Base-by-base conservation (phyloP, 2,113 vertebrate species). In the Xyrauchen texanus region DNA sequence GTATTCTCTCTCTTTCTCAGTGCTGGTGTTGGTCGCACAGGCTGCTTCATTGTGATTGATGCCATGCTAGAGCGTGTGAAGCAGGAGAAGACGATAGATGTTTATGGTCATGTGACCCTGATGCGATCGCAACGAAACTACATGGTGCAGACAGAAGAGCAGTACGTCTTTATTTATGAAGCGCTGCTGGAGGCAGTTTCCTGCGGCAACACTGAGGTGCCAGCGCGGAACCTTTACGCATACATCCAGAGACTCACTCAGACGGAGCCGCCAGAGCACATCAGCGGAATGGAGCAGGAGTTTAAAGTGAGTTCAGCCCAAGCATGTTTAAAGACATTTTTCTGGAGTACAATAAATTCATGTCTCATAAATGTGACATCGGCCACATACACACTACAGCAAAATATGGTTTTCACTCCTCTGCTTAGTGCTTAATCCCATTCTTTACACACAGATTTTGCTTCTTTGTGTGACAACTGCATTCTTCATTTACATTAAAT, bases 81-180 rank as follows among this genome's bases (percentile, higher is more conserved):
- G 89, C 96, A 98, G 79, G 98, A 99, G 93, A 98, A 98, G 91
- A 94, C 96, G 89, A 91, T 98, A 83, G 98, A 99, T 93, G 94
- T 98, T 92, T 99, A 99, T 87, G 98, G 98, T 84, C 97, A 98
- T 78, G 97, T 98, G 90, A 99, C 97, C 67, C 92, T 98, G 90
- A 98, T 99, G 97, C 95, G 97, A 91, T 96, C 97, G 12, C 96
- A 99, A 92, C 94, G 97, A 89, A 98, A 99, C 94, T 99, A 99
- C 92, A 99, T 98, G 97, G 97, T 99, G 87, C 97, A 99, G 86
- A 99, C 97, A 13, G 97, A 98, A 90, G 97, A 99, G 92, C 97
- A 99, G 86, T 99, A 99, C 88, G 94, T 97, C 91, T 99, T 98
- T 90, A 98, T 99, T 88, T 96, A 99, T 0, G 97, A 99, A 77